Evolutionary conservation across 2,113 vertebrate genomes (phyloP).

Genomic region (Rallus limicola): DNA sequence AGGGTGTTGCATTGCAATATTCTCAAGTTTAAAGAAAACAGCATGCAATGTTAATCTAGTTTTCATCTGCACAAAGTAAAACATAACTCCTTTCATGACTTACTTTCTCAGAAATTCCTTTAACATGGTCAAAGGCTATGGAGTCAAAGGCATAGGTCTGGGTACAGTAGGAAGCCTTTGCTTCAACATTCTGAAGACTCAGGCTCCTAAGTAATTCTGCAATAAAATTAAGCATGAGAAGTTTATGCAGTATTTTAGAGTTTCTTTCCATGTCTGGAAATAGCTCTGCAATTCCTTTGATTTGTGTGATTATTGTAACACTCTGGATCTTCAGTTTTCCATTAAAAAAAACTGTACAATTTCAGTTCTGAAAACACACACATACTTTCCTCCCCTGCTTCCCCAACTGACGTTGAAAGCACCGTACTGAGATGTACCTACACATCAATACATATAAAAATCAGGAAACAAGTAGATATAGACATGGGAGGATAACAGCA

Average conservation of each 20-base stretch:
- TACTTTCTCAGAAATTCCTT: background rate
- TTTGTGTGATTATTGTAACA: background rate
- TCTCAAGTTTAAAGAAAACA: background rate
- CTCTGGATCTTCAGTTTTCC: background rate
- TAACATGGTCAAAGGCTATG: background rate
- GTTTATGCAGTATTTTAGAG: background rate
- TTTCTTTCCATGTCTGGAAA: background rate
- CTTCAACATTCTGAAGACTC: background rate
- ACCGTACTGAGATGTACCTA: background rate
- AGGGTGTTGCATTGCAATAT: background rate
- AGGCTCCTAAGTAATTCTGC: background rate
- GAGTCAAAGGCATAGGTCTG: background rate
- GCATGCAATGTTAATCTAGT: background rate
- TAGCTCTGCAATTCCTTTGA: background rate
- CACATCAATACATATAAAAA: background rate
- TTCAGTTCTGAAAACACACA: background rate
- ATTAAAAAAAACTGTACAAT: background rate
- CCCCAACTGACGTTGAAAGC: background rate
- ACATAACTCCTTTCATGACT: background rate
- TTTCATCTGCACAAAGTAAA: background rate
- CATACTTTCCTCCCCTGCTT: background rate
- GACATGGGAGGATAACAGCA: background rate
- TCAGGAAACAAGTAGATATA: background rate
- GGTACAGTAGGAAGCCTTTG: background rate
- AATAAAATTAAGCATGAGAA: background rate